phyloP scores from a whole-genome alignment of 2,888 invertebrate species.

The Ganaspis brasiliensis region DNA sequence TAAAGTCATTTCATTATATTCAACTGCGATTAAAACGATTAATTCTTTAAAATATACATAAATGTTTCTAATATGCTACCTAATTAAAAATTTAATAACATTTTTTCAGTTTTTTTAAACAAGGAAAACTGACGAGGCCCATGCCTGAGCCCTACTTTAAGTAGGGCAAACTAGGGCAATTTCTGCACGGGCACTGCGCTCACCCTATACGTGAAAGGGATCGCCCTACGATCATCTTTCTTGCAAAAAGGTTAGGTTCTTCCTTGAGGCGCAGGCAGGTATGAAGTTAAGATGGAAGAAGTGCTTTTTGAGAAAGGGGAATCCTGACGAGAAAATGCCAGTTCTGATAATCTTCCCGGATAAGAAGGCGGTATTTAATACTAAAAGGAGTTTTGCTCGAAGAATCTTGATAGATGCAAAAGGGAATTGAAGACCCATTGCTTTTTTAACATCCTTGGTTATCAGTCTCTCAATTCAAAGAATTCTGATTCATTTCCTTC shows the following conservation, averaged over 20 bases:
- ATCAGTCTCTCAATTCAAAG: neutral
- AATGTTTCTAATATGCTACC: too few species aligned
- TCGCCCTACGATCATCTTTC: conserved; percentile 36
- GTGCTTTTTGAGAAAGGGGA: conserved; percentile 29
- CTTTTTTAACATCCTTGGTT: neutral
- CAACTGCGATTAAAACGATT: too few species aligned
- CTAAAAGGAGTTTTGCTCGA: neutral
- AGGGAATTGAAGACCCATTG: neutral
- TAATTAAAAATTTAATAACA: too few species aligned
- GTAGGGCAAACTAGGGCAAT: too few species aligned
- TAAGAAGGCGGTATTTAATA: conserved; percentile 22
- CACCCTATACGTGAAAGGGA: conserved; percentile 11
- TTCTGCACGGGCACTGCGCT: too few species aligned
- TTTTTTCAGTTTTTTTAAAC: too few species aligned
- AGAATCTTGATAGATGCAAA: conserved; percentile 15
- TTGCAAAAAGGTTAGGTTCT: conserved; percentile 26
- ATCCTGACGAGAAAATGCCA: conserved; percentile 28
- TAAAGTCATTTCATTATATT: too few species aligned
- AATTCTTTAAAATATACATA: too few species aligned
- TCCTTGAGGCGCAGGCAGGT: conserved; percentile 26
- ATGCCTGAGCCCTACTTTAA: too few species aligned
- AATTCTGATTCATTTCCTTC: neutral
- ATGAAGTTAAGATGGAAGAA: neutral
- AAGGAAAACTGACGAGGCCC: too few species aligned
- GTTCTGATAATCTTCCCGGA: conserved; percentile 29